These are phyloP conservation scores for Himalopsyche phryganea DNA, from an alignment of 1,140 invertebrate species.

Conservation along the genomic window DNA sequence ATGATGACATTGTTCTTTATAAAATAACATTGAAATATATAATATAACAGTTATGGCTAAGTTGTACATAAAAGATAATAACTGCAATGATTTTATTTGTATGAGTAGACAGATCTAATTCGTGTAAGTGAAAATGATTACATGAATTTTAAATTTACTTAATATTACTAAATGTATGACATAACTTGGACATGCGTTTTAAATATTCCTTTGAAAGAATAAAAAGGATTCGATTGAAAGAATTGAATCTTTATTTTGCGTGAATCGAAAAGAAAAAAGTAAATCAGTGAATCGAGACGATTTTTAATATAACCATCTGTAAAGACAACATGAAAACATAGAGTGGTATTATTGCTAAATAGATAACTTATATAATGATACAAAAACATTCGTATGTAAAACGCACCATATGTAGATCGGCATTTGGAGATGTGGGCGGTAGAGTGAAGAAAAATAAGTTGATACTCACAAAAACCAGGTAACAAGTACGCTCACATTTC, in stretches of 20 bases:
- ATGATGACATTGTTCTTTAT: too few relatives aligned
- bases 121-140: too few relatives aligned
- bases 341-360: neutral
- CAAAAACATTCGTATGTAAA: conserved; percentile 12
- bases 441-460: conserved; percentile 1
- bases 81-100: too few relatives aligned
- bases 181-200: too few relatives aligned
- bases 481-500: neutral
- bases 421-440: neutral
- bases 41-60: too few relatives aligned
- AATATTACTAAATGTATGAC: too few relatives aligned
- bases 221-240: neutral
- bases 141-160: too few relatives aligned
- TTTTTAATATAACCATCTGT: neutral
- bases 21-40: too few relatives aligned
- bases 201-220: too few relatives aligned
- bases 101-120: too few relatives aligned
- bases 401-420: conserved; percentile 22
- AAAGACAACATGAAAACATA: neutral
- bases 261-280: neutral
- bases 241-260: neutral
- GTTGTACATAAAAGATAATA: too few relatives aligned
- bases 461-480: conserved; percentile 27
- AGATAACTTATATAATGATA: neutral
- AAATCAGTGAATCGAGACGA: neutral